Evolutionary conservation across 2,113 vertebrate species (phyloP), one percentile per base, ranked within the genome.

Genomic region (Sinocyclocheilus anshuiensis): DNA sequence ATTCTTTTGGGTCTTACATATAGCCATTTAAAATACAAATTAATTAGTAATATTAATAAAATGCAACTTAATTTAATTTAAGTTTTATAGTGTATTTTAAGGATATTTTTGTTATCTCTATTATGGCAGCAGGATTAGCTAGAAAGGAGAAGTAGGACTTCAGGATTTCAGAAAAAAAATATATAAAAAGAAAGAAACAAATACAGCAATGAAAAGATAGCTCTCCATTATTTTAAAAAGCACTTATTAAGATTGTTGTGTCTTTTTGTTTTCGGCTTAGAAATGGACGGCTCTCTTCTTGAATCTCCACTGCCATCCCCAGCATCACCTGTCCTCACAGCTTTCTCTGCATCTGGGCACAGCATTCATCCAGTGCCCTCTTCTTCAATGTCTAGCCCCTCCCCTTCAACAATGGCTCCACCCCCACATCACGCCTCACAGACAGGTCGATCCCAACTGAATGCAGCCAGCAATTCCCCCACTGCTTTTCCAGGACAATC

Each of bases 371-470:
- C 83, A 12, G 3, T 22, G 11, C 55, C 67, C 45, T 3, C 45
- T n/a, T 80, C 76, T 55, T 86, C 79, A 29, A 36, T 75, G 8
- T 42, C 83, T 50, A 72, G 57, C 15, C 13, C 77, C 24, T 82
- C 63, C 53, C 22, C 71, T 77, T 79, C 59, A 33, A 59, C 11
- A 65, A 48, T 74, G 57, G 72, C 80, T 63, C 39, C 57, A 4
- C 18, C 65, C 36, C 61, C n/a, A 61, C 83, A 57, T n/a, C 53
- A 59, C 26, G 42, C 65, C 50, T 77, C 61, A 8, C 85, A 78
- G 15, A 87, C 74, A 4, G 86, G 89, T 48, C 87, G 89, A 11
- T 83, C 89, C 20, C 89, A 88, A 63, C 86, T 90, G 22, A 90
- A 90, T n/a, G 87, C 89, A 76, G 79, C 83, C 61, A 86, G 83